Evolutionary conservation across 2,797 vertebrate species (phyloP).

Genomic region (Lerista edwardsae): DNA sequence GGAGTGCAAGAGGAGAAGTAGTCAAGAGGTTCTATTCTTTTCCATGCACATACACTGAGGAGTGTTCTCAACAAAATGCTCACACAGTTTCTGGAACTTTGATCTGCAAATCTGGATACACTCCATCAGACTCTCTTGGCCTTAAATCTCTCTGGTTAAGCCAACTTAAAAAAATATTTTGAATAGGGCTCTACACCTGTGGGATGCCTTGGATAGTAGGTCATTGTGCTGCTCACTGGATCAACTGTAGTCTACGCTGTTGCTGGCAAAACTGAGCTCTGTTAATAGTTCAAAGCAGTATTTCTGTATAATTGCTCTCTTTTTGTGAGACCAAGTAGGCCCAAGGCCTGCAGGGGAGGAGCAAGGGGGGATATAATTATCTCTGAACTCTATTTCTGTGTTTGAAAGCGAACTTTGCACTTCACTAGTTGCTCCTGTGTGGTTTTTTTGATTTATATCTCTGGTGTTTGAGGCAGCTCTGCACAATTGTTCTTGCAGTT

Average conservation of each 20-base stretch:
- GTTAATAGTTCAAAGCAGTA: background rate
- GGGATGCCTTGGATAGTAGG: constrained; percentile 27
- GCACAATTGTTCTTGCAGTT: background rate
- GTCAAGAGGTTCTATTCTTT: constrained; percentile 63
- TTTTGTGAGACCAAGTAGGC: background rate
- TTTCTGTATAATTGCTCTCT: background rate
- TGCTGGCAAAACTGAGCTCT: background rate
- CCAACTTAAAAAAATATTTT: constrained; percentile 15
- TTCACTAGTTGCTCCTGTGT: accelerated
- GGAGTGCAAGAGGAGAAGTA: constrained; percentile 56
- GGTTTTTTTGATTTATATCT: accelerated
- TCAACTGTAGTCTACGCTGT: background rate
- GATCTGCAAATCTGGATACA: constrained; percentile 40
- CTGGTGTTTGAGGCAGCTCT: background rate
- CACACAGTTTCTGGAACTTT: constrained; percentile 53
- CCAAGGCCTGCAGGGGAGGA: background rate
- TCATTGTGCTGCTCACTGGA: constrained; percentile 29
- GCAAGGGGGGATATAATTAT: background rate
- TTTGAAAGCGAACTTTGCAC: background rate
- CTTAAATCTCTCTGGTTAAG: constrained; percentile 5
- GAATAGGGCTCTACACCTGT: constrained; percentile 57
- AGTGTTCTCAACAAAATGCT: constrained; percentile 56
- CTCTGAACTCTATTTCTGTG: background rate
- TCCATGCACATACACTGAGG: constrained; percentile 44
- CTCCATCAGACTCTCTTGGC: constrained; percentile 54